Conservation (phyloP, 2,888 invertebrate genomes). For the Antheraea yamamai region DNA sequence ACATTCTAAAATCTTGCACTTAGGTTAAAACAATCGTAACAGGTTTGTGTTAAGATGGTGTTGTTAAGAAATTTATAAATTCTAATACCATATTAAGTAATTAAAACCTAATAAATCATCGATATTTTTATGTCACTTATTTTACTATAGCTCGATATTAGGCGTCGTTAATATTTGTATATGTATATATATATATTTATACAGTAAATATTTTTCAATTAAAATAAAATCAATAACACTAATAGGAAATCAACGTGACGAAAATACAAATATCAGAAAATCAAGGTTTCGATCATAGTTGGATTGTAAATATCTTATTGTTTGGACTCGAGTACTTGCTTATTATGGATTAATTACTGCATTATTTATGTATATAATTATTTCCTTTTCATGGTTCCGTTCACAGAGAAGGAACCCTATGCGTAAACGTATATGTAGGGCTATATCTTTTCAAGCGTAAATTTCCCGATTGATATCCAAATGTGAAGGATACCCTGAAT, state of each 20-base stretch:
- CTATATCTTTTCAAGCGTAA: no score
- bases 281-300: background rate
- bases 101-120: no score
- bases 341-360: background rate
- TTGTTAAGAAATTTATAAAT: no score
- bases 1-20: conserved; percentile 11
- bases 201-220: background rate
- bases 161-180: no score
- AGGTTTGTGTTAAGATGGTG: background rate
- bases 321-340: background rate
- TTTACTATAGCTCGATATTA: no score
- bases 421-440: no score
- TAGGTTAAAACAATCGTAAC: background rate
- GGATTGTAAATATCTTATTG: conserved; percentile 3
- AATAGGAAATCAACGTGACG: background rate
- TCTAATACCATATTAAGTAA: no score
- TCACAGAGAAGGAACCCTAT: no score
- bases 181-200: no score
- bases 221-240: background rate
- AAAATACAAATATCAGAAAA: conserved; percentile 10
- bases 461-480: no score
- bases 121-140: no score
- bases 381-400: background rate
- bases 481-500: no score
- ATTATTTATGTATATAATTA: background rate